Percentiles rank a stretch among this genome's conserved stretches.
Evolutionary conservation across 2,113 vertebrate species (phyloP).

Genomic region (Kryptolebias marmoratus): DNA sequence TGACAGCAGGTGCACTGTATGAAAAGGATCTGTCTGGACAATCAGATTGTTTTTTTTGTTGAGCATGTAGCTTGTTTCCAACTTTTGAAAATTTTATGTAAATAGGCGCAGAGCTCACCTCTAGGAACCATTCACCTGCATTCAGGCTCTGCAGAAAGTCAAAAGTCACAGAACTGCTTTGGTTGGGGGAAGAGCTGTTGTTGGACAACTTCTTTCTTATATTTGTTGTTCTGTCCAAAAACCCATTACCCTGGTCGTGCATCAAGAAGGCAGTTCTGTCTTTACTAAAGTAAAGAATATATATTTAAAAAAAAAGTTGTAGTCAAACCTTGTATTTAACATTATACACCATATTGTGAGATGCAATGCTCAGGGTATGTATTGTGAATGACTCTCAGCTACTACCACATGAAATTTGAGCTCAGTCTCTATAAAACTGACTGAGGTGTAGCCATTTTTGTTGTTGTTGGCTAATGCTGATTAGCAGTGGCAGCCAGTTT

Average conservation of each 20-base stretch:
- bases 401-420: too few relatives aligned
- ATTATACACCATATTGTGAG: too few relatives aligned
- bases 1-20: slow-evolving; percentile 77
- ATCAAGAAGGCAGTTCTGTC: slow-evolving; percentile 89
- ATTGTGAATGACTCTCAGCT: too few relatives aligned
- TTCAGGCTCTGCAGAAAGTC: slow-evolving; percentile 82
- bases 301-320: background rate
- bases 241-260: slow-evolving; percentile 82
- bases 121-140: slow-evolving; percentile 92
- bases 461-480: too few relatives aligned
- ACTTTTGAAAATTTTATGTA: background rate
- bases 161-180: slow-evolving; percentile 82
- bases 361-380: too few relatives aligned
- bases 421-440: too few relatives aligned
- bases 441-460: too few relatives aligned
- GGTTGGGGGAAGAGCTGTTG: slow-evolving; percentile 9
- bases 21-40: slow-evolving; percentile 85
- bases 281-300: slow-evolving; percentile 62
- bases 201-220: slow-evolving; percentile 78
- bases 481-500: too few relatives aligned
- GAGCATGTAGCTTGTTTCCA: background rate
- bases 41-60: background rate
- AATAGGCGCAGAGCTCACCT: slow-evolving; percentile 80
- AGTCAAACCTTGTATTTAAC: too few relatives aligned
- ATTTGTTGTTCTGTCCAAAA: slow-evolving; percentile 88